These are phyloP conservation scores for Argentina silus DNA, from an alignment of 2,797 vertebrate species.

Conservation along the genomic window DNA sequence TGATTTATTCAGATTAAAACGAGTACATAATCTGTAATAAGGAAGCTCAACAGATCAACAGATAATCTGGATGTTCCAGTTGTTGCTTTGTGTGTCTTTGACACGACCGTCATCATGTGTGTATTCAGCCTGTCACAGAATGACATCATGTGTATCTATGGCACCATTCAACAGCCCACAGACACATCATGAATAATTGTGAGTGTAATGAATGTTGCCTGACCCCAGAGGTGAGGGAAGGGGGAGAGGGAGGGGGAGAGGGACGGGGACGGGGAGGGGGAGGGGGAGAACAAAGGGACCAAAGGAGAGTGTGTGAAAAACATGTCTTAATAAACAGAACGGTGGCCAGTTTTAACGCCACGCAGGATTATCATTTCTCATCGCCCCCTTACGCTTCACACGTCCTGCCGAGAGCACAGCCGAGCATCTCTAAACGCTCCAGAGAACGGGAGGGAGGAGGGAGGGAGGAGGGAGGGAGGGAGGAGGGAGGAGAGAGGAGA, in stretches of 20 bases:
- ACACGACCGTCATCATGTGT: conserved; percentile 14
- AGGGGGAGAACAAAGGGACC: conserved; percentile 74
- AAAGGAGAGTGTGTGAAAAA: conserved; percentile 59
- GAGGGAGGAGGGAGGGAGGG: conserved; percentile 58
- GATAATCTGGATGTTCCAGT: conserved; percentile 56
- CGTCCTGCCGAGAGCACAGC: conserved; percentile 64
- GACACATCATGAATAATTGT: conserved; percentile 52
- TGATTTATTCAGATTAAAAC: conserved; percentile 50
- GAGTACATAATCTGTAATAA: conserved; percentile 53
- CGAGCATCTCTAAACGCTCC: conserved; percentile 70
- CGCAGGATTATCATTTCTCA: conserved; percentile 46
- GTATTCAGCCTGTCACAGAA: not conserved
- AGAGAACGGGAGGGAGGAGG: conserved; percentile 24
- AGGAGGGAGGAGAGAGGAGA: conserved; percentile 37
- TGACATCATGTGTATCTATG: too few relatives aligned
- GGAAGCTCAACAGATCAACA: conserved; percentile 55
- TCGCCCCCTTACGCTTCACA: conserved; percentile 55
- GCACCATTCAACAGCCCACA: conserved; percentile 24
- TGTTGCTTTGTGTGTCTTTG: conserved; percentile 40
- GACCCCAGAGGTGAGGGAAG: conserved; percentile 18
- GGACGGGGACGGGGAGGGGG: conserved; percentile 37
- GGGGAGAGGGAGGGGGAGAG: conserved; percentile 19
- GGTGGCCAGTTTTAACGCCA: conserved; percentile 41
- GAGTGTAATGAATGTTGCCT: conserved; percentile 59
- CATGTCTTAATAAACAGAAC: conserved; percentile 31